These are phyloP conservation scores for Mormyrops boulengeri DNA, from an alignment of 2,797 vertebrate species.

Conservation along the genomic window DNA sequence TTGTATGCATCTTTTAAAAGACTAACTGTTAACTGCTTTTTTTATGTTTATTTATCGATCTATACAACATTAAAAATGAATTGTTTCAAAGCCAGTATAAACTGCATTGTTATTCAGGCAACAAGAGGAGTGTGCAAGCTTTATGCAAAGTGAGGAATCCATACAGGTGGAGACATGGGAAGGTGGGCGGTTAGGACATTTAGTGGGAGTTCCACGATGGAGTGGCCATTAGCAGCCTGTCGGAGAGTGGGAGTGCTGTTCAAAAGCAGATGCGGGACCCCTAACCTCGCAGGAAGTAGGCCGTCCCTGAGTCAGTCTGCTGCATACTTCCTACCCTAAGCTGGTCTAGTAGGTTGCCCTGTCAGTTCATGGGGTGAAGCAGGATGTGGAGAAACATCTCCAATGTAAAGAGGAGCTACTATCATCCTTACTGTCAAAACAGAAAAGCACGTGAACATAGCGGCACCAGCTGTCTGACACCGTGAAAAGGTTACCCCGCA, in stretches of 20 bases:
- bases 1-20: not conserved
- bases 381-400: not conserved
- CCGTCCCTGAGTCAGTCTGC: conserved; percentile 20
- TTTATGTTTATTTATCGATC: not conserved
- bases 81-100: not conserved
- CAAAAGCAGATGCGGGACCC: conserved; percentile 37
- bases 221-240: conserved; percentile 49
- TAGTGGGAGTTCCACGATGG: conserved; percentile 43
- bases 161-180: conserved; percentile 27
- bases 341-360: conserved; percentile 8
- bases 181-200: conserved; percentile 55
- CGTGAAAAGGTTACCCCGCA: not conserved
- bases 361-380: not conserved
- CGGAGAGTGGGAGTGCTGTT: conserved; percentile 30
- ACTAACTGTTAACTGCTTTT: not conserved
- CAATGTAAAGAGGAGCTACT: not conserved
- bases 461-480: not conserved
- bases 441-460: not conserved
- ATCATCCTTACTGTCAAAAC: not conserved
- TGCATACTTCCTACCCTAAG: conserved; percentile 16
- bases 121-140: conserved; percentile 24
- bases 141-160: conserved; percentile 43
- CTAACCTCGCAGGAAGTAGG: conserved; percentile 26
- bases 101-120: conserved; percentile 27
- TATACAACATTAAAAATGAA: not conserved